Base-by-base conservation (phyloP, 2,797 vertebrate species). In the Cottoperca gobio region DNA sequence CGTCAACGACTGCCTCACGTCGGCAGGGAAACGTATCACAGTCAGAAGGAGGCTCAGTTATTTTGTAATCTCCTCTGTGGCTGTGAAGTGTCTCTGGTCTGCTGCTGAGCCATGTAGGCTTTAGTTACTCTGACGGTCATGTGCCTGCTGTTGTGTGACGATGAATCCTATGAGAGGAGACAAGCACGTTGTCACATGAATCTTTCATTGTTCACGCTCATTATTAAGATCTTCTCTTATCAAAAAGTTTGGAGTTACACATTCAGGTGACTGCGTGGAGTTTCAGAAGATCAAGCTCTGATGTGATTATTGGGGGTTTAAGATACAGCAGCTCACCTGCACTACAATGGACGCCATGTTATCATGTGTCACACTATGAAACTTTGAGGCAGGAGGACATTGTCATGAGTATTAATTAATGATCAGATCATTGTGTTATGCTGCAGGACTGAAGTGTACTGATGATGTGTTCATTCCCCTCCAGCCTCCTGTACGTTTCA, bases 141-240 rank as follows among this genome's bases (percentile, higher is more conserved):
- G 90, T 90, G 89, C 73, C 76, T 71, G 45, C 58, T 81, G 77
- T 65, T 79, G 86, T 86, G 85, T 91, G 88, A 90, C 76, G 67
- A 58, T 45, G 53, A 42, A 67, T 59, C 82, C 66, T 35, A 55
- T 69, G 78, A 89, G 79, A 64, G 55, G 39, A 57, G 48, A 62
- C 37, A 23, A 85, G 43, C 65, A 46, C n/a, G 48, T 86, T 78
- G 78, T 89, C 86, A 85, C 89, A 79, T 81, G 70, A 52, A 81
- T 65, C 54, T 79, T 58, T 71, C 6, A 72, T 78, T 83, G 68
- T 63, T 48, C 74, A 63, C n/a, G 58, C 69, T 50, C 6, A 48
- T 70, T 58, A 61, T 42, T 19, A 49, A 2, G n/a, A 2, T 48
- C n/a, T 35, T 8, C 23, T 67, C 40, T 21, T 39, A 23, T 54